Evolutionary conservation across 1,140 invertebrate species (phyloP), one percentile per base, ranked within the genome.

Genomic region (Aphelenchoides besseyi): DNA sequence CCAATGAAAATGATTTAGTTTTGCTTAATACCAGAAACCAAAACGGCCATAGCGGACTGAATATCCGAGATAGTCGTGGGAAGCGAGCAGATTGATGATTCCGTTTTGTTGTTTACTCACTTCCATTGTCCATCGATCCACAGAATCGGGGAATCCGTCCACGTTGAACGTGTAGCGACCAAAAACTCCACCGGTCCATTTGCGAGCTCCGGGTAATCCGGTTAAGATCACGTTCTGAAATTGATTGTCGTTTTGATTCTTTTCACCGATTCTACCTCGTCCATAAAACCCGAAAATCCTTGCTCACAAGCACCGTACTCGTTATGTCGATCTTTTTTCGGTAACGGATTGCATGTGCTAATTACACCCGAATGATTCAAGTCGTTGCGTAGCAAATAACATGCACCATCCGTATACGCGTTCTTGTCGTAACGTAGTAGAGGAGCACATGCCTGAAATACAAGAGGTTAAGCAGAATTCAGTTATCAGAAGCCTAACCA

Each of bases 271-370:
- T 29, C 37, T 69, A 80, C 79, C 35, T 82, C 52, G 59, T 80
- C 77, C 9, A 82, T 74, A 67, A 64, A 75, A 33, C 70, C 82
- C 2, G 79, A 82, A 69, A 84, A 80, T 37, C 81, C 81, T 67
- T 82, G 77, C 68, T 82, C 75, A 68, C 81, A 82, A 28, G 78
- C 75, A n/a, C 80, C 82, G 57, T 84, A 84, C 35, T 82, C 78
- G 70, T 82, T 82, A 55, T 82, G 81, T 36, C 81, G 32, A 26
- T 82, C 82, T 29, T 69, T 79, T 37, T 78, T 82, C 2, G 77
- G 77, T 55, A 82, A 62, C 18, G 72, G 33, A 48, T 57, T 53
- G 52, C 78, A 79, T 26, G 78, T 77, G 30, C 41, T 70, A 30
- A 79, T 75, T 23, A 79, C 41, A 3, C 69, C 69, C 12, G 36